phyloP scores from a whole-genome alignment of 1,140 invertebrate species.

The Lysiphlebus fabarum region DNA sequence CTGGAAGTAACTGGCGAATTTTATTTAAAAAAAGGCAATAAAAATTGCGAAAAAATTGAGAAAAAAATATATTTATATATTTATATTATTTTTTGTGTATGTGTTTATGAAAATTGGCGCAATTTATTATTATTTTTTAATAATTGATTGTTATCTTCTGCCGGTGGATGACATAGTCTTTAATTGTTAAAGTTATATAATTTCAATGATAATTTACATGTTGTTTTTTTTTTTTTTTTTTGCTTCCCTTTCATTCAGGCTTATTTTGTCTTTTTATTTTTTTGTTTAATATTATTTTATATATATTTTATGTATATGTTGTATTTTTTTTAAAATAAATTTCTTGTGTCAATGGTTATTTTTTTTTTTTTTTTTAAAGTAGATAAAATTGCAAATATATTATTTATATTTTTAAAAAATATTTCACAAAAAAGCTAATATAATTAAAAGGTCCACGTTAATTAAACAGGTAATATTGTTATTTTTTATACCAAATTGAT shows the following conservation, averaged over 20 bases:
- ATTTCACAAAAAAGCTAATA: too few species aligned
- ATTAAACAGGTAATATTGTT: too few species aligned
- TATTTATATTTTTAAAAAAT: too few species aligned
- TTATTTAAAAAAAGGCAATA: background rate
- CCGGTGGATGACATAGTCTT: constrained; percentile 22
- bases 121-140: constrained; percentile 10
- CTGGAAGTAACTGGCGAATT: constrained; percentile 19
- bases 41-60: background rate
- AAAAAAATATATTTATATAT: background rate
- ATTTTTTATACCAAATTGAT: background rate
- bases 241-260: background rate
- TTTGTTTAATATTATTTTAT: too few species aligned
- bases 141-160: constrained; percentile 24
- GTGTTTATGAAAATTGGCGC: constrained; percentile 10
- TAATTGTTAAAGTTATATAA: constrained; percentile 8
- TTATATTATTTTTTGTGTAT: background rate
- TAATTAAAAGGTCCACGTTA: too few species aligned
- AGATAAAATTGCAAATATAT: too few species aligned
- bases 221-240: too few species aligned
- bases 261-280: background rate
- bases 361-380: too few species aligned
- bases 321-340: too few species aligned
- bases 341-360: too few species aligned
- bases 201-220: constrained; percentile 14
- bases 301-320: too few species aligned